Base-by-base conservation (phyloP, 2,797 vertebrate species). In the Basileuterus tristriatus region DNA sequence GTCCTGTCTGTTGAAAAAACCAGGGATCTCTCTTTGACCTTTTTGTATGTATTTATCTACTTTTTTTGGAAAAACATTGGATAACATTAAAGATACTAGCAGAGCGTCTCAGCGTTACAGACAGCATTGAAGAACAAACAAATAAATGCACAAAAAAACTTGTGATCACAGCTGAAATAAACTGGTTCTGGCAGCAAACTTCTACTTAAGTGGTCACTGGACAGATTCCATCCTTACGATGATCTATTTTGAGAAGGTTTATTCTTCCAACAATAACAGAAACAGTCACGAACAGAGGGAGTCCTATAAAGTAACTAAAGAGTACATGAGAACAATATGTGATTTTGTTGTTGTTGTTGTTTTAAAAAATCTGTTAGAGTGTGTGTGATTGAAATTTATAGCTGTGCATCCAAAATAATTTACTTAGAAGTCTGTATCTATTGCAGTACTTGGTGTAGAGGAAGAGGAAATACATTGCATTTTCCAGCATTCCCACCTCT, bases 241-340 rank as follows among this genome's bases (percentile, higher is more conserved):
- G 75, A 80, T 92, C 84, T 87, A 56, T 94, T 94, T 62, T 78
- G 50, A 93, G 89, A 89, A 87, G 87, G 75, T 72, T 89, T 96
- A 59, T 52, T 94, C 87, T 91, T 95, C 90, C 92, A 94, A 81
- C 79, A 91, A 62, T 44, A 92, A 92, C 58, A 82, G 70, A 88
- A 89, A 90, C 64, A 77, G 68, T 89, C 86, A 94, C 5, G 5
- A 95, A 87, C 46, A 71, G 65, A 80, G 52, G 78, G 68, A 91
- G 75, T 36, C 84, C 83, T 83, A 49, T 62, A 89, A 87, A 71
- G 58, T 18, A 83, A 91, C 78, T 47, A 22, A 77, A 69, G 59
- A 63, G 27, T 72, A 74, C 62, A 71, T 30, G 37, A 88, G 72
- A 93, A 79, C 77, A 92, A 62, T 23, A 53, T 39, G 56, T 44